A percentile compares a stretch with the other conserved stretches of the same genome.
Conservation (phyloP, 2,888 invertebrate genomes). For the Acleris laterana region DNA sequence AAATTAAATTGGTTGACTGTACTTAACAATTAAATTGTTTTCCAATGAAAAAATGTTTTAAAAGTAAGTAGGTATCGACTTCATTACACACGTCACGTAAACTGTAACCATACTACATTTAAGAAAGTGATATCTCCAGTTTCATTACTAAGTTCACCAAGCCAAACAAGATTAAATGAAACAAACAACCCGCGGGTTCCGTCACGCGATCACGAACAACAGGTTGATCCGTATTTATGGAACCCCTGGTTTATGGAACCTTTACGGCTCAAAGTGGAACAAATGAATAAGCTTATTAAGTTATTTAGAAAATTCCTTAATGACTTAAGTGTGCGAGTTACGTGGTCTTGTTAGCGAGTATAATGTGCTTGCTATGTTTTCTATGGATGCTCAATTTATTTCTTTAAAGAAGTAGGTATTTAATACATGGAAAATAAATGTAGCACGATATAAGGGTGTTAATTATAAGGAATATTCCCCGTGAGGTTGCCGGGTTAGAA, state of each 20-base stretch:
- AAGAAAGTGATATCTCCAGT: not conserved
- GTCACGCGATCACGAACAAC: slow-evolving; percentile 50
- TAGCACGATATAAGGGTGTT: too few relatives aligned
- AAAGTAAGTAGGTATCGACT: too few relatives aligned
- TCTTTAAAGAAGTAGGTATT: too few relatives aligned
- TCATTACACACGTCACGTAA: too few relatives aligned
- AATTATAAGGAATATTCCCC: too few relatives aligned
- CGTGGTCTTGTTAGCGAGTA: slow-evolving; percentile 24
- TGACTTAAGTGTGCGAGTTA: slow-evolving; percentile 11
- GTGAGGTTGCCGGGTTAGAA: too few relatives aligned
- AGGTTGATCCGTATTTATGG: slow-evolving; percentile 43
- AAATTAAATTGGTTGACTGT: too few relatives aligned
- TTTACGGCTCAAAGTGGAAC: slow-evolving; percentile 39
- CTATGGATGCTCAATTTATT: too few relatives aligned
- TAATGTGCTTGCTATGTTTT: not conserved
- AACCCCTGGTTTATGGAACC: slow-evolving; percentile 30
- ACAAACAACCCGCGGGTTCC: slow-evolving; percentile 12
- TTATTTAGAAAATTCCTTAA: slow-evolving; percentile 38
- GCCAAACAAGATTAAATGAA: slow-evolving; percentile 13
- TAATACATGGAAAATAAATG: too few relatives aligned
- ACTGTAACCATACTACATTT: not conserved
- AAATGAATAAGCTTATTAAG: slow-evolving; percentile 42
- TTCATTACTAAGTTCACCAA: slow-evolving; percentile 7
- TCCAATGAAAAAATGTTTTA: too few relatives aligned
- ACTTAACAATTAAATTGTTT: not conserved